Conservation (phyloP, 1,140 invertebrate genomes). For the Contarinia nasturtii region DNA sequence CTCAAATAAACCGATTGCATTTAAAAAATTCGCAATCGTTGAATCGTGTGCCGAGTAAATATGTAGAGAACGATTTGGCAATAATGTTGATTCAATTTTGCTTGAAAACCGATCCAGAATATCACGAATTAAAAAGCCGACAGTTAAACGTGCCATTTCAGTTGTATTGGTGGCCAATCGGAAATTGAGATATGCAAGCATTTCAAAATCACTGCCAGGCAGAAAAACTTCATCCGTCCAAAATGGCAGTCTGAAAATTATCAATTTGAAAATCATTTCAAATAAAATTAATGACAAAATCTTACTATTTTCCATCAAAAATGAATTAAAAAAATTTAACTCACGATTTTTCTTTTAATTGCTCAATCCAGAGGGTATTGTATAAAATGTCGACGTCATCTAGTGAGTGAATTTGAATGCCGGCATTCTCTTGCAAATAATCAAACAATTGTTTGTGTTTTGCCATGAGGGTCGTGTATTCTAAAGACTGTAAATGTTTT, state of each 20-base stretch:
- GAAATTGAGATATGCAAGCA: slow-evolving; percentile 31
- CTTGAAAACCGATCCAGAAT: slow-evolving; percentile 36
- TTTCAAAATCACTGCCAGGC: slow-evolving; percentile 21
- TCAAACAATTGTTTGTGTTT: slow-evolving; percentile 40
- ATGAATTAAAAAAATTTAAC: neutral
- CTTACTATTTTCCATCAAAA: neutral
- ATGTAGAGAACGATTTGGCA: slow-evolving; percentile 38
- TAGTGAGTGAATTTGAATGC: slow-evolving; percentile 30
- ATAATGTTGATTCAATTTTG: slow-evolving; percentile 21
- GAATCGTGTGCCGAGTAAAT: slow-evolving; percentile 70
- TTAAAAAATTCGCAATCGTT: slow-evolving; percentile 56
- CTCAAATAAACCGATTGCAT: slow-evolving; percentile 52
- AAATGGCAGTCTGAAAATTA: slow-evolving; percentile 41
- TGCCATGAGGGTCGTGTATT: slow-evolving; percentile 33
- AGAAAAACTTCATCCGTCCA: slow-evolving; percentile 43
- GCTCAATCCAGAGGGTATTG: slow-evolving; percentile 47
- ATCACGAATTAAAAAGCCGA: slow-evolving; percentile 44
- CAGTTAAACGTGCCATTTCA: slow-evolving; percentile 29
- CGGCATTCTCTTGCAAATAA: slow-evolving; percentile 40
- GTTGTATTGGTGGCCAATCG: slow-evolving; percentile 26
- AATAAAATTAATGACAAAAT: too few species aligned
- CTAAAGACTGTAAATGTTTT: slow-evolving; percentile 31
- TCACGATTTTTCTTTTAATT: slow-evolving; percentile 32
- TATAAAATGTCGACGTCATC: slow-evolving; percentile 39
- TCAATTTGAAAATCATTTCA: too few species aligned